These are phyloP conservation scores for Priocnemis perturbator DNA, from an alignment of 2,888 invertebrate genomes.

Conservation along the genomic window DNA sequence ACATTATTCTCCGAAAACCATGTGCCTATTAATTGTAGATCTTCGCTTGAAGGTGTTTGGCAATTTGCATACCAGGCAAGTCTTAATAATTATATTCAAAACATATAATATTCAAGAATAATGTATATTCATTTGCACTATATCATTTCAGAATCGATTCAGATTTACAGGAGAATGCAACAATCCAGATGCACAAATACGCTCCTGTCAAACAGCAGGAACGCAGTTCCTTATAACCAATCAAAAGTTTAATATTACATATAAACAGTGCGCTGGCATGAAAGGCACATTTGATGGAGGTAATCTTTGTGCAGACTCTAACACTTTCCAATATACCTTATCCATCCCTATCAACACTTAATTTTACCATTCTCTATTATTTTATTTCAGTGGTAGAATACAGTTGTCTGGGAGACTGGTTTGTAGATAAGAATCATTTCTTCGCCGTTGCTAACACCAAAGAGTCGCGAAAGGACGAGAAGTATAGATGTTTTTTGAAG, in stretches of 20 bases:
- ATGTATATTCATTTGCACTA: not conserved
- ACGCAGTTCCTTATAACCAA: slow-evolving; percentile 97
- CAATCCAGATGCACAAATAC: slow-evolving; percentile 91
- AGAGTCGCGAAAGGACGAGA: slow-evolving; percentile 95
- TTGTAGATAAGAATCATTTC: slow-evolving; percentile 95
- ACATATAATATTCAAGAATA: not conserved
- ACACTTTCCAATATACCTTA: not conserved
- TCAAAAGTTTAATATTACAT: slow-evolving; percentile 97
- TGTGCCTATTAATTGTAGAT: slow-evolving; percentile 92
- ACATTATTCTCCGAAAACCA: slow-evolving; percentile 94
- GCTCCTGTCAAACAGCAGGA: slow-evolving; percentile 96
- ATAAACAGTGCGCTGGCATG: slow-evolving; percentile 93
- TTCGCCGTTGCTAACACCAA: slow-evolving; percentile 98
- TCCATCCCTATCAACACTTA: not conserved
- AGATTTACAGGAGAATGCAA: slow-evolving; percentile 95
- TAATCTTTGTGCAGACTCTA: slow-evolving; percentile 62
- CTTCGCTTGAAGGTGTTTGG: slow-evolving; percentile 97
- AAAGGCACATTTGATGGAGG: slow-evolving; percentile 91
- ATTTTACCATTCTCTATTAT: not conserved
- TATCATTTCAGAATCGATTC: slow-evolving; percentile 82
- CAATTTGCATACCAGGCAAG: slow-evolving; percentile 90
- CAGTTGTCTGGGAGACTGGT: slow-evolving; percentile 96
- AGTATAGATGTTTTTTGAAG: slow-evolving; percentile 94
- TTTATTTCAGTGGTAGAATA: slow-evolving; percentile 85
- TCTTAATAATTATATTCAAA: not conserved